These are phyloP conservation scores for Cyphomyrmex costatus DNA, from an alignment of 1,140 invertebrate genomes.

Conservation along the genomic window DNA sequence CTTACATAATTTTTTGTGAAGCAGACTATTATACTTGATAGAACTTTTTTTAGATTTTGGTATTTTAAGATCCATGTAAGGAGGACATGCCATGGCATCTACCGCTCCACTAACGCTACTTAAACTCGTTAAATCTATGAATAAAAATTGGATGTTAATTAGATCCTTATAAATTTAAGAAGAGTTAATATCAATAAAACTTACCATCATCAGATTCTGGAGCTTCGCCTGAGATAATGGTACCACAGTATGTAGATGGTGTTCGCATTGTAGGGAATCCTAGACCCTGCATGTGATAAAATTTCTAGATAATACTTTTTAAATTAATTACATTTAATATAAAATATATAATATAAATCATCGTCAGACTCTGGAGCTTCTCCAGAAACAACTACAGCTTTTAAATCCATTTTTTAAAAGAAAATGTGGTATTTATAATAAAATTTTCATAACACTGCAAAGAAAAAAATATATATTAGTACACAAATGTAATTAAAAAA, in stretches of 20 bases:
- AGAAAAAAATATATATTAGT: background rate
- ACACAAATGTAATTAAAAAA: background rate
- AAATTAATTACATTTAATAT: background rate
- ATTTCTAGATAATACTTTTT: conserved; percentile 28
- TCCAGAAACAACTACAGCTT: conserved; percentile 84
- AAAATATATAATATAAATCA: conserved; percentile 76
- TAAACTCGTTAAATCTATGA: conserved; percentile 80
- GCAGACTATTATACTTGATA: conserved; percentile 85
- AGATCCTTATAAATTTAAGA: conserved; percentile 11
- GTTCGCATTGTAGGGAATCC: conserved; percentile 77
- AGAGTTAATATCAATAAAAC: background rate
- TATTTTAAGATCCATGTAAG: conserved; percentile 80
- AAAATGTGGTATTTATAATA: background rate
- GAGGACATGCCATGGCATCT: conserved; percentile 82
- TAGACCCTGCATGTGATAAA: conserved; percentile 74
- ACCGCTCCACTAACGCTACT: conserved; percentile 82
- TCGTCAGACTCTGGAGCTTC: conserved; percentile 86
- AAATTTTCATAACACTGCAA: conserved; percentile 12
- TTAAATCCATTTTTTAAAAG: conserved; percentile 81
- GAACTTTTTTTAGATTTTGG: conserved; percentile 80
- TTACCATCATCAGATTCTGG: conserved; percentile 85
- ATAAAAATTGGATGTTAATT: conserved; percentile 25
- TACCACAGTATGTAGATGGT: conserved; percentile 81
- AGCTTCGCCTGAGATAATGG: conserved; percentile 84
- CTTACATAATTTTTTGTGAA: conserved; percentile 85